phyloP scores from a whole-genome alignment of 1,140 invertebrate genomes.

The Lethocerus indicus region DNA sequence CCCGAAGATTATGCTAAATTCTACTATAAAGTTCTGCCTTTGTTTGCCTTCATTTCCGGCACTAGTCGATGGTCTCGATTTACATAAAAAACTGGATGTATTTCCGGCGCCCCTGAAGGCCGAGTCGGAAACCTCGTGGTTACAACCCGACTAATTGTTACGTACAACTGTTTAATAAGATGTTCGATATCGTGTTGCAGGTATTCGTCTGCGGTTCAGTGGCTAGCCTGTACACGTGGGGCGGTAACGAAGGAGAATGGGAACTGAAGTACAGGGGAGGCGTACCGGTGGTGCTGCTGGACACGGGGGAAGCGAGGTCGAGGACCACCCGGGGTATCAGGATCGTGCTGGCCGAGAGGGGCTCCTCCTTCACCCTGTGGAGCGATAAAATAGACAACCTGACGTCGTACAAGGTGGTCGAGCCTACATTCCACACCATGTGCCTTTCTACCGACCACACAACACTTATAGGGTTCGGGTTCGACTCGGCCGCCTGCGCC shows the following conservation, averaged over 20 bases:
- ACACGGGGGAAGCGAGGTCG: constrained; percentile 53
- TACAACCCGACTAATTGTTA: no score
- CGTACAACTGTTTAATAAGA: no score
- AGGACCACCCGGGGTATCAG: constrained; percentile 52
- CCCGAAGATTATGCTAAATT: no score
- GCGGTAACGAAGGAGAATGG: constrained; percentile 39
- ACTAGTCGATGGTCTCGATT: no score
- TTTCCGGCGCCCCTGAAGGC: no score
- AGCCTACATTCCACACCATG: constrained; percentile 64
- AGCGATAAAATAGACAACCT: constrained; percentile 60
- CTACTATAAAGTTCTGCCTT: no score
- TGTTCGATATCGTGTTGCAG: no score
- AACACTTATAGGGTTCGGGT: constrained; percentile 32
- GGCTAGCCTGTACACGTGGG: constrained; percentile 56
- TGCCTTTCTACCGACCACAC: constrained; percentile 52
- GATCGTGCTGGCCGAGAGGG: constrained; percentile 62
- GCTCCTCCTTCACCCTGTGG: constrained; percentile 75
- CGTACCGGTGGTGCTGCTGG: constrained; percentile 64
- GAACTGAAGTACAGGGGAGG: constrained; percentile 56
- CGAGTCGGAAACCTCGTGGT: no score
- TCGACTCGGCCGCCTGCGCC: constrained; percentile 57
- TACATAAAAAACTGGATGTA: no score
- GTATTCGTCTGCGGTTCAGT: constrained; percentile 62
- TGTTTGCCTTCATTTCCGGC: no score
- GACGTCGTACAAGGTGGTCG: constrained; percentile 36